Base-by-base conservation (phyloP, 2,888 invertebrate genomes). In the Eupithecia tripunctaria region DNA sequence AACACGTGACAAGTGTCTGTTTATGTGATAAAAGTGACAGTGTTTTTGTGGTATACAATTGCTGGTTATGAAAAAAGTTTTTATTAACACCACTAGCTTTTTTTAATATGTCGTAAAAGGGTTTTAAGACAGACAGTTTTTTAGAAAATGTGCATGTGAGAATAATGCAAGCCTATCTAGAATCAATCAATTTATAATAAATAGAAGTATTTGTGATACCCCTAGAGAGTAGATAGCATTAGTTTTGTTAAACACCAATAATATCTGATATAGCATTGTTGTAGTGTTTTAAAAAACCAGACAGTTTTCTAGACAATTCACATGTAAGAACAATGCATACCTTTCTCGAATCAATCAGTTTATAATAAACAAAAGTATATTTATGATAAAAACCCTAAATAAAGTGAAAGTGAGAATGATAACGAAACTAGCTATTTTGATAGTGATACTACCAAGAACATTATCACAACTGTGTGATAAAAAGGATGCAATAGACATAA, bases 401-500 rank as follows among this genome's bases (percentile, higher is more conserved):
- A 43, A 51, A 66, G 66, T 67, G 66, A 41, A 73, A 67, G 68
- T 69, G 67, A 79, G 76, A 75, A 80, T 80, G 78, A 62, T 77
- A 68, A 68, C 76, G 51, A 74, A 76, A 76, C 27, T 77, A 59
- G 25, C 67, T 27, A 41, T 78, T 71, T 21, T 79, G 56, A 62
- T 77, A n/a, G 38, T 80, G 63, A n/a, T 85, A 0, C 32, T 84
- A 47, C 69, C 78, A 3, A 74, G 62, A 29, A 78, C 77, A 43
- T 62, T 72, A 38, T 74, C 73, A 60, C 74, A 85, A 71, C 43
- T 81, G 6, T 90, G 90, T 75, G 79, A 83, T 41, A 64, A 64
- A 21, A 75, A 41, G 56, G 79, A 56, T 77, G 77, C 72, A 80
- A 81, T 81, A 14, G 87, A 90, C 66, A 85, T 90, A 68, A 82